Percentiles rank a stretch among this genome's conserved stretches.
phyloP scores from a whole-genome alignment of 2,797 vertebrate species.

The Chromobotia macracanthus region DNA sequence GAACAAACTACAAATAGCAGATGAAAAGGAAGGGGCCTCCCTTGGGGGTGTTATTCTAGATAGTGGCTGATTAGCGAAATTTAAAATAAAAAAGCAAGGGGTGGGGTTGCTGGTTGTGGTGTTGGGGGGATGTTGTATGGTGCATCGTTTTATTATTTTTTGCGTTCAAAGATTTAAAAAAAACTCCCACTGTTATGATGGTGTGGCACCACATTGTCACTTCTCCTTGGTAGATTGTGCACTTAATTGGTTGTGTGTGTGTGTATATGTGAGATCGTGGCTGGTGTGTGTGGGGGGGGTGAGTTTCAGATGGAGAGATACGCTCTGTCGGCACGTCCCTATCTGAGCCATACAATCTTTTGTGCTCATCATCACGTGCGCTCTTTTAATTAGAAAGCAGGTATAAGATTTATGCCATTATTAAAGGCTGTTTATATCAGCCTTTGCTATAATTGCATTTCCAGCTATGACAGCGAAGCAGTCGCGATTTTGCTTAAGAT shows the following conservation, averaged over 20 bases:
- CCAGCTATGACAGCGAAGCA: slow-evolving; percentile 34
- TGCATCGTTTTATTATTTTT: slow-evolving; percentile 47
- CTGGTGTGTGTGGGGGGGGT: slow-evolving; percentile 37
- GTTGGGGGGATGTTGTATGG: slow-evolving; percentile 2
- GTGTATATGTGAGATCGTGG: slow-evolving; percentile 17
- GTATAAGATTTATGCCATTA: slow-evolving; percentile 57
- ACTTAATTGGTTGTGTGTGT: slow-evolving; percentile 59
- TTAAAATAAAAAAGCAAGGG: slow-evolving; percentile 54
- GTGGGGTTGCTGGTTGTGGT: slow-evolving; percentile 32
- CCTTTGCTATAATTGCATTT: slow-evolving; percentile 56
- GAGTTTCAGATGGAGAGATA: slow-evolving; percentile 57
- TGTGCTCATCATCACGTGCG: slow-evolving; percentile 54
- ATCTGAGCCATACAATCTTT: slow-evolving; percentile 54
- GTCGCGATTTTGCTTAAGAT: slow-evolving; percentile 32
- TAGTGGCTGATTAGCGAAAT: slow-evolving; percentile 79
- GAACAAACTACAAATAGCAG: slow-evolving; percentile 89
- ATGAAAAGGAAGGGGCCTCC: slow-evolving; percentile 84
- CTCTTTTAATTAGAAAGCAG: slow-evolving; percentile 63
- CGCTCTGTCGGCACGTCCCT: slow-evolving; percentile 44
- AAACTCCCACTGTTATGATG: slow-evolving; percentile 52
- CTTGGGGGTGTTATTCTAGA: slow-evolving; percentile 76
- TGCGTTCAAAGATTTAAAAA: slow-evolving; percentile 37
- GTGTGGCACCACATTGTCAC: slow-evolving; percentile 53
- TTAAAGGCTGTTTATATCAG: slow-evolving; percentile 59
- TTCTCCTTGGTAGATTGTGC: slow-evolving; percentile 51